Base-by-base conservation (phyloP, 1,140 invertebrate genomes). In the Leptopilina clavipes region DNA sequence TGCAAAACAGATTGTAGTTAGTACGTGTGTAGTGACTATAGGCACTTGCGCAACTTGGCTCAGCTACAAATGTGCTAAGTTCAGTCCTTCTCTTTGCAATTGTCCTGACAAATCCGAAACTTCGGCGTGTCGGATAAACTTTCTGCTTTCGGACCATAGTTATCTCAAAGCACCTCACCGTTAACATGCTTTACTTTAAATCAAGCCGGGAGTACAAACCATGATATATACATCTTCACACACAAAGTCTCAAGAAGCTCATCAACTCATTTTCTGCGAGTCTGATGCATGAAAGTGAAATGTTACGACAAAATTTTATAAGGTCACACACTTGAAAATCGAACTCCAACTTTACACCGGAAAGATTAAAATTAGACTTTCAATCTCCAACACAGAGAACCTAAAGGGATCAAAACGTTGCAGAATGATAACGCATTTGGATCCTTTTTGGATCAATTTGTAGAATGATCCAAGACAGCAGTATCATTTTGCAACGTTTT, bases 71-170 rank as follows among this genome's bases (percentile, higher is more conserved):
- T 77, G 75, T 73, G 73, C 70, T 72, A 77, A 80, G 75, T 77
- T 77, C 44, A 40, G 31, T 65, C 22, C 59, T 31, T 65, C 25
- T 31, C 59, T 37, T 40, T 71, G 25, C 43, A 71, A 80, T 75
- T 73, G 71, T 77, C 73, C 19, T 48, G 70, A 73, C 78, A 70
- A 80, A 80, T 80, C 78, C 19, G 75, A 72, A 77, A 80, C 75
- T 80, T 75, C 14, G 22, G 56, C n/a, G 12, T n/a, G 31, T 37
- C 6, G 17, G 3, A 1, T 9, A 70, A 75, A 75, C 73, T 75
- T 70, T 75, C 19, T 52, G 19, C 19, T 65, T 48, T 74, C 73
- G 37, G 31, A 31, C 22, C 22, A 56, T 59, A 43, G 72, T 65
- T 65, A 65, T 52, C 48, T n/a, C 48, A 52, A 31, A 31, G 22